Evolutionary conservation across 1,140 invertebrate genomes (phyloP).

Genomic region (Bombus pyrosoma): DNA sequence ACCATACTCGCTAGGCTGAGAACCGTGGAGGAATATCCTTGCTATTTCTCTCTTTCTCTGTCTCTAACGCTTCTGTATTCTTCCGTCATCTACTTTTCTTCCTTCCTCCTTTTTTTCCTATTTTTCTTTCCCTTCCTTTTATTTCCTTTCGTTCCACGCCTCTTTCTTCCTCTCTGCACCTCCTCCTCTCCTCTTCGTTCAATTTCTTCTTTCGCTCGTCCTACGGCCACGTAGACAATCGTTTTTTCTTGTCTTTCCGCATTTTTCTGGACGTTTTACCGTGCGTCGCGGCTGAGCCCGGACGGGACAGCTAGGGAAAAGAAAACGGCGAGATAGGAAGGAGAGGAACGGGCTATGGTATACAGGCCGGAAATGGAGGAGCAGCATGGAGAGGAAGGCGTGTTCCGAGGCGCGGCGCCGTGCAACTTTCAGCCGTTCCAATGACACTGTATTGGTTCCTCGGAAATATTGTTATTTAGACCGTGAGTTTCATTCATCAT

Average conservation of each 20-base stretch:
- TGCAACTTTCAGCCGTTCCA: background rate
- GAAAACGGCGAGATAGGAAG: conserved; percentile 1
- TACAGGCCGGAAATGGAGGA: background rate
- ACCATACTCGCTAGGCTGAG: conserved; percentile 5
- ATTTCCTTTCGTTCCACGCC: background rate
- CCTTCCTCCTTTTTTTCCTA: background rate
- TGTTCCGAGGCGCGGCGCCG: background rate
- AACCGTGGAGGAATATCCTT: conserved; percentile 31
- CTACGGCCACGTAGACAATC: background rate
- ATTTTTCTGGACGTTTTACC: background rate
- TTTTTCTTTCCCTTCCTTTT: no score
- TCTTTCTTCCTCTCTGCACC: background rate
- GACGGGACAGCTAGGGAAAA: background rate
- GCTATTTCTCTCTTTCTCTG: background rate
- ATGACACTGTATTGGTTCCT: background rate
- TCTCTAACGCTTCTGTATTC: background rate
- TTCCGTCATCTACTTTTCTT: background rate
- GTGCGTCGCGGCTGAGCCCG: background rate
- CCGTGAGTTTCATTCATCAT: background rate
- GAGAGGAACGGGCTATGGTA: background rate
- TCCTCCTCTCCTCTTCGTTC: background rate
- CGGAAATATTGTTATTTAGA: background rate
- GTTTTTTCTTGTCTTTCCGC: background rate
- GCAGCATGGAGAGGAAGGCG: background rate
- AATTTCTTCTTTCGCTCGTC: background rate